Conservation (phyloP, 2,888 invertebrate species). For the Sericinus montela region DNA sequence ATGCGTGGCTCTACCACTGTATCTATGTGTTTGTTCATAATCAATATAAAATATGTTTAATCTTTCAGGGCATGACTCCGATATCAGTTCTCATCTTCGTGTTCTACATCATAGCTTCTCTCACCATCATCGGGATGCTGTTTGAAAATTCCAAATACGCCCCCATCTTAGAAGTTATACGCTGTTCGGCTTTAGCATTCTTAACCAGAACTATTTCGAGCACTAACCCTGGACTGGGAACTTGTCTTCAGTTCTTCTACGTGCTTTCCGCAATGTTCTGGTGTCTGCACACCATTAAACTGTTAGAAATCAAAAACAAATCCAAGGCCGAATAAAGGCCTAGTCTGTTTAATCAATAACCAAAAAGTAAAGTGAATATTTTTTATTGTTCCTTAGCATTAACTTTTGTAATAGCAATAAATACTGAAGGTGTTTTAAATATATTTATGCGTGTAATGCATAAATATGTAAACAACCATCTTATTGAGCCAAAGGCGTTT, state of each 20-base stretch:
- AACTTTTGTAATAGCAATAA: background rate
- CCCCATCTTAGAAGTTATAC: conserved; percentile 80
- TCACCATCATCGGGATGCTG: conserved; percentile 85
- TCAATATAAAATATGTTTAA: too few species aligned
- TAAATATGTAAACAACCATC: background rate
- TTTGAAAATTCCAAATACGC: conserved; percentile 83
- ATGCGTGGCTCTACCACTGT: too few species aligned
- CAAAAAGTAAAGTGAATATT: conserved; percentile 9
- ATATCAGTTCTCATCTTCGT: conserved; percentile 79
- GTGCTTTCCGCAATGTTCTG: conserved; percentile 81
- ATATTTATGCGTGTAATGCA: background rate
- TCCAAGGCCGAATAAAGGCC: conserved; percentile 39
- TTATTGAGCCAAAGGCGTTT: background rate
- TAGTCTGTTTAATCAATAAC: conserved; percentile 7
- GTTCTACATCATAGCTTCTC: conserved; percentile 82
- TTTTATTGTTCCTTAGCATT: background rate
- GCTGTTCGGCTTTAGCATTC: conserved; percentile 82
- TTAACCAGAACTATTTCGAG: conserved; percentile 57
- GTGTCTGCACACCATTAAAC: conserved; percentile 79
- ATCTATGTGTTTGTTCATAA: too few species aligned
- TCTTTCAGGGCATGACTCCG: conserved; percentile 81
- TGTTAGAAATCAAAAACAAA: conserved; percentile 75
- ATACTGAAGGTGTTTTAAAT: background rate
- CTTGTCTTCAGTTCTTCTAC: conserved; percentile 77
- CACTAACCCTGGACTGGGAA: conserved; percentile 54